These are phyloP conservation scores for Cygnus olor DNA, from an alignment of 2,797 vertebrate genomes.

Conservation along the genomic window DNA sequence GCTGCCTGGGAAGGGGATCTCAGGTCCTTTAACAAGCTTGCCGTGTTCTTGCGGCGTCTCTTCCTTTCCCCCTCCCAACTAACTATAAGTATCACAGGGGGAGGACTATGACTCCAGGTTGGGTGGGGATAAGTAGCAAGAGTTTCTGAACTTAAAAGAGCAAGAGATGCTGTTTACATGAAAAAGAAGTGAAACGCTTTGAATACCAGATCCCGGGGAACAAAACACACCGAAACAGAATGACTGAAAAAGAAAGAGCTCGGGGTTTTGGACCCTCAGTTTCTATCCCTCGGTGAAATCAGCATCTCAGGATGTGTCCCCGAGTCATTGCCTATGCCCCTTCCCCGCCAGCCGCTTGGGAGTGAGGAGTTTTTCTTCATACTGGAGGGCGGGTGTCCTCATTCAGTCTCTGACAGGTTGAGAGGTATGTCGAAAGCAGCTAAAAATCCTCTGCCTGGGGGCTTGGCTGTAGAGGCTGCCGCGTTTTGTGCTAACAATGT, in stretches of 20 bases:
- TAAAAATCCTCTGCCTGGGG: not conserved
- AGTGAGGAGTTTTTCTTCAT: not conserved
- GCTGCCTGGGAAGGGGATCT: not conserved
- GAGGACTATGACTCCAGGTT: not conserved
- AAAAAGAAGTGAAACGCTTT: not conserved
- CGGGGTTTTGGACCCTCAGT: not conserved
- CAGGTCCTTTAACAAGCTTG: not conserved
- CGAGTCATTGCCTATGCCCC: not conserved
- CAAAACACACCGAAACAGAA: not conserved
- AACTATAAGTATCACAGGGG: not conserved
- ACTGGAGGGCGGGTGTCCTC: not conserved
- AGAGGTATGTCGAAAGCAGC: conserved; percentile 24
- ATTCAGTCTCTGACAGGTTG: conserved; percentile 17
- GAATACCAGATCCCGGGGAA: not conserved
- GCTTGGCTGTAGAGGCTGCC: conserved; percentile 17
- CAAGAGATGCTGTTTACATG: not conserved
- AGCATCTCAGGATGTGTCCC: not conserved
- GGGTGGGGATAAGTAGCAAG: not conserved
- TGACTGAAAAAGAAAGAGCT: not conserved
- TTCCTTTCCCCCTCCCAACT: not conserved
- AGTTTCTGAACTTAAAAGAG: not conserved
- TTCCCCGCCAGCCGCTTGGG: not conserved
- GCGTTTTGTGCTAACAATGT: not conserved
- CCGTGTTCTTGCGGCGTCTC: not conserved
- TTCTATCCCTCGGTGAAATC: not conserved